Conservation (phyloP, 2,888 invertebrate species). For the Macaria notata region DNA sequence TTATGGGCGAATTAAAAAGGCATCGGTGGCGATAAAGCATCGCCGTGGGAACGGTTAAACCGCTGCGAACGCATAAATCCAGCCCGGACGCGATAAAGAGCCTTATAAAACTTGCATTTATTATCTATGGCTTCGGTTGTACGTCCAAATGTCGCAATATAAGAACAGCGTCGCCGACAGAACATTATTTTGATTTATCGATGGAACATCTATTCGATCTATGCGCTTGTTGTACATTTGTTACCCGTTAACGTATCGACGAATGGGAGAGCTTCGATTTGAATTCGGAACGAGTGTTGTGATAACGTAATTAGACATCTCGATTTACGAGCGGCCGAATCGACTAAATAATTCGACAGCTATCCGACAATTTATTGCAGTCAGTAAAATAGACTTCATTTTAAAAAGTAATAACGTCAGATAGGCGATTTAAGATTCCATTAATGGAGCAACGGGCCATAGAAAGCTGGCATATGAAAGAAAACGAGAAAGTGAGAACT, state of each 20-base stretch:
- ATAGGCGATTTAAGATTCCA: slow-evolving; percentile 15
- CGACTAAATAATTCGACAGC: slow-evolving; percentile 30
- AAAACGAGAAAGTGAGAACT: neutral
- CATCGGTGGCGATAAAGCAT: slow-evolving; percentile 52
- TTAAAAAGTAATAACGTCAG: slow-evolving; percentile 20
- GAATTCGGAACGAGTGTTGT: slow-evolving; percentile 29
- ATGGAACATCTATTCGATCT: slow-evolving; percentile 48
- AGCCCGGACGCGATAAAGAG: slow-evolving; percentile 56
- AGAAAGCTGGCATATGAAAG: slow-evolving; percentile 6
- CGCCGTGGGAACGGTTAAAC: slow-evolving; percentile 62
- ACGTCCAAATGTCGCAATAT: slow-evolving; percentile 50
- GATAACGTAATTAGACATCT: slow-evolving; percentile 32
- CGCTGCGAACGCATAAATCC: slow-evolving; percentile 59
- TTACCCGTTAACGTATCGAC: slow-evolving; percentile 31
- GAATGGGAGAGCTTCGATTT: slow-evolving; percentile 29
- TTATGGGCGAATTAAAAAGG: slow-evolving; percentile 56
- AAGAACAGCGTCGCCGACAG: slow-evolving; percentile 32
- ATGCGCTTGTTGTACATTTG: slow-evolving; percentile 39
- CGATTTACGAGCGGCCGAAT: slow-evolving; percentile 27
- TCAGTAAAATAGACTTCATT: slow-evolving; percentile 18
- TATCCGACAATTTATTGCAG: slow-evolving; percentile 27
- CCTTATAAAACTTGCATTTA: slow-evolving; percentile 68
- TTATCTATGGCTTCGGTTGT: slow-evolving; percentile 53
- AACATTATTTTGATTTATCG: slow-evolving; percentile 55
- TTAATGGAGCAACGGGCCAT: slow-evolving; percentile 15